phyloP scores from a whole-genome alignment of 2,113 vertebrate species.

The Alosa alosa region DNA sequence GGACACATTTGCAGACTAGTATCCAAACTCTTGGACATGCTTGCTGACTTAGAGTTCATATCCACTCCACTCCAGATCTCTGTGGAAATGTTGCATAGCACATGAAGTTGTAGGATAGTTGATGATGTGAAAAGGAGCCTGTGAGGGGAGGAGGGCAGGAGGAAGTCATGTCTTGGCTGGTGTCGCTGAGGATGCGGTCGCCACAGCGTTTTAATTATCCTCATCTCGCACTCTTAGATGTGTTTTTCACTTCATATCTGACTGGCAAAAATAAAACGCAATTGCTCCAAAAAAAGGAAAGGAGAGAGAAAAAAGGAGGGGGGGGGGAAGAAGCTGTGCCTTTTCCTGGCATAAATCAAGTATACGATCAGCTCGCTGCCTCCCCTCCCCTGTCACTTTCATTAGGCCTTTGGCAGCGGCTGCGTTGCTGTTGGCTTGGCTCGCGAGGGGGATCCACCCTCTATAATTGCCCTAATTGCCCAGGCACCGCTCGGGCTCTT shows the following conservation, averaged over 20 bases:
- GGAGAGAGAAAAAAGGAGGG: constrained; percentile 19
- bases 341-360: constrained; percentile 53
- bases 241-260: constrained; percentile 36
- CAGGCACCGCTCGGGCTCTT: constrained; percentile 72
- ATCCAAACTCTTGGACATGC: not conserved
- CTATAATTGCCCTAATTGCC: constrained; percentile 74
- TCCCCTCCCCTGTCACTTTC: constrained; percentile 48
- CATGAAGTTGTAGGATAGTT: not conserved
- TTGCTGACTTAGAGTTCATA: not conserved
- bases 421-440: constrained; percentile 53
- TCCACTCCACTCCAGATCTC: not conserved
- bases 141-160: not conserved
- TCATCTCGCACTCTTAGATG: constrained; percentile 27
- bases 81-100: not conserved
- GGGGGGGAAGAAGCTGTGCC: constrained; percentile 26
- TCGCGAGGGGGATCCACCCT: constrained; percentile 55
- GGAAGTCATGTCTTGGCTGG: constrained; percentile 25
- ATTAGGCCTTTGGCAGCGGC: constrained; percentile 50
- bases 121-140: not conserved
- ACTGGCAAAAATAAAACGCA: constrained; percentile 32
- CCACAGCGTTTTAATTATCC: constrained; percentile 34
- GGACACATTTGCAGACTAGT: not conserved
- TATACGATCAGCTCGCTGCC: constrained; percentile 31
- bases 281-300: constrained; percentile 27
- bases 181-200: constrained; percentile 25